A percentile compares a stretch with the other conserved stretches of the same genome.
phyloP scores from a whole-genome alignment of 2,888 invertebrate species.

The Orthonychiurus folsomi region DNA sequence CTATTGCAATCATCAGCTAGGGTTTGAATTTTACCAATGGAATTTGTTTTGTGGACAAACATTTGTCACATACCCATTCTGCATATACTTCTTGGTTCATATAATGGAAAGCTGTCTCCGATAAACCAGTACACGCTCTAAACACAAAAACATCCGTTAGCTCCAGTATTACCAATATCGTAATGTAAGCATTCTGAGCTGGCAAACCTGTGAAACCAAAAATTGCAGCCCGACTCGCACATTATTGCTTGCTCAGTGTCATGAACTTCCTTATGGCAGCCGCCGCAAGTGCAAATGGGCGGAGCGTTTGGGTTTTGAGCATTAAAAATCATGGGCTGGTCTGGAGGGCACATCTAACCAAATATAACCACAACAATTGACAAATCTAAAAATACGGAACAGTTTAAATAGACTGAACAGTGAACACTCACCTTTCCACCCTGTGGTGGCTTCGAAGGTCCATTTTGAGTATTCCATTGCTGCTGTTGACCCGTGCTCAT shows the following conservation, averaged over 20 bases:
- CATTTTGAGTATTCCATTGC: slow-evolving; percentile 40
- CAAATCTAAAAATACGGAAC: no score
- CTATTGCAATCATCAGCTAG: no score
- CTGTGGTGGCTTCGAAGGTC: slow-evolving; percentile 58
- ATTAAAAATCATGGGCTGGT: slow-evolving; percentile 96
- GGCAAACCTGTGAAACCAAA: slow-evolving; percentile 99
- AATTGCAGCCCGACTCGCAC: slow-evolving; percentile 97
- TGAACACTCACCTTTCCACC: slow-evolving; percentile 75
- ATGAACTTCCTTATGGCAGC: slow-evolving; percentile 77
- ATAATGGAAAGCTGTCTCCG: slow-evolving; percentile 87
- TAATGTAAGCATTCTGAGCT: slow-evolving; percentile 22
- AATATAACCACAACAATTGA: slow-evolving; percentile 11
- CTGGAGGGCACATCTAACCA: slow-evolving; percentile 68
- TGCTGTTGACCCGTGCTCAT: slow-evolving; percentile 15
- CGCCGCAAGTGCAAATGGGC: slow-evolving; percentile 94
- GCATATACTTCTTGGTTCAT: slow-evolving; percentile 90
- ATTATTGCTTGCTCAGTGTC: slow-evolving; percentile 97
- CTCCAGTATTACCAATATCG: not conserved
- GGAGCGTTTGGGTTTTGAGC: slow-evolving; percentile 97
- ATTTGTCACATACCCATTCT: slow-evolving; percentile 98
- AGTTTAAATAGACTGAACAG: no score
- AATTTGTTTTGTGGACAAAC: slow-evolving; percentile 85
- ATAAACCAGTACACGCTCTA: slow-evolving; percentile 87
- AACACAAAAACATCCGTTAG: slow-evolving; percentile 37
- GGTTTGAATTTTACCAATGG: slow-evolving; percentile 96